Base-by-base conservation (phyloP, 2,888 invertebrate species). In the Erpobdella octoculata region DNA sequence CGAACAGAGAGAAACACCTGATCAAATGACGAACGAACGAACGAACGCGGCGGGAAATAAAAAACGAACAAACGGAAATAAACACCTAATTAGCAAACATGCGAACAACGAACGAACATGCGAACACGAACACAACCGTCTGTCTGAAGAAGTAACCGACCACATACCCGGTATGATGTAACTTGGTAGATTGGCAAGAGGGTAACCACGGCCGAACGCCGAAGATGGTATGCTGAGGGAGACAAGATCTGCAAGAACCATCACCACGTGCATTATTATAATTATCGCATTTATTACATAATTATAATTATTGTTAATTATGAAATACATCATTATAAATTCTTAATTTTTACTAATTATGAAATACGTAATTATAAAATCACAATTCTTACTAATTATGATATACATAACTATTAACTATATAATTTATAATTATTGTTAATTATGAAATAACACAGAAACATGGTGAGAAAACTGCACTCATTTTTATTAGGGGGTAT, bases 121-220 rank as follows among this genome's bases (percentile, higher is more conserved):
- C n/a, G n/a, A n/a, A n/a, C n/a, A n/a, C n/a, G n/a, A n/a, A n/a
- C n/a, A n/a, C n/a, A n/a, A n/a, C n/a, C n/a, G n/a, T n/a, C n/a
- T n/a, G n/a, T n/a, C n/a, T n/a, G n/a, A n/a, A n/a, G n/a, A n/a
- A n/a, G n/a, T n/a, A n/a, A n/a, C n/a, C n/a, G n/a, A n/a, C n/a
- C n/a, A n/a, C n/a, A n/a, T n/a, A 72, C 72, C 72, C 46, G 72
- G 72, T 38, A 72, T 72, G 41, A 67, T 67, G 69, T 72, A 72
- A 28, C 68, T 53, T 38, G 68, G 61, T 59, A 72, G 62, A 58
- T 67, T 58, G 61, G 72, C 41, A 35, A 72, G 67, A 1, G 72
- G 69, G 61, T 72, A 72, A 18, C 69, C 72, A 38, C 72, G 38
- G 15, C 69, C 48, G 48, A 69, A 72, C 12, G 72, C 41, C 12